Conservation (phyloP, 2,797 vertebrate species). For the Leucoraja ocellata region DNA sequence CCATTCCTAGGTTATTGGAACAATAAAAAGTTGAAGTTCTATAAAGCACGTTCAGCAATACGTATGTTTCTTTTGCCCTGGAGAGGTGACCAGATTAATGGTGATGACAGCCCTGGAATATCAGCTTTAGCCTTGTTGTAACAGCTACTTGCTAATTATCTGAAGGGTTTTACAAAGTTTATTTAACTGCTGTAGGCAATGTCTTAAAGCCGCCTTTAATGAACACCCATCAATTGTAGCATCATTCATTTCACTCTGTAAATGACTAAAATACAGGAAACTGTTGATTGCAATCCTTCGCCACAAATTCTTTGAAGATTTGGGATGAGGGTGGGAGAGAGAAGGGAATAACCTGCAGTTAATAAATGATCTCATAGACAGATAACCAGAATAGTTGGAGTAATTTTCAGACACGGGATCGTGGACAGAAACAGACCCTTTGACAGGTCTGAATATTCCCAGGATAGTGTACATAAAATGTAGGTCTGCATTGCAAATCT, state of each 20-base stretch:
- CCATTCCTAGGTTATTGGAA: background rate
- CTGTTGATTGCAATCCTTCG: background rate
- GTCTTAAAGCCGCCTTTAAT: background rate
- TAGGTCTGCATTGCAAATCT: background rate
- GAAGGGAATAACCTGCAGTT: too few species aligned
- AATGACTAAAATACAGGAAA: background rate
- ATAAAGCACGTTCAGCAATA: background rate
- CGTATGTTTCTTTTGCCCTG: background rate
- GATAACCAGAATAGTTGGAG: background rate
- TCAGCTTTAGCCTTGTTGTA: background rate
- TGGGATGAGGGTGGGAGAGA: background rate
- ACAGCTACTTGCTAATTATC: background rate
- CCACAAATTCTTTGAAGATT: background rate
- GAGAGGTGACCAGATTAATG: background rate
- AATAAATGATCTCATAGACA: background rate
- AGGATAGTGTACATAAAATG: background rate
- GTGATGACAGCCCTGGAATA: background rate
- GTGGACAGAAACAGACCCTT: background rate
- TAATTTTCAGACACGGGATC: background rate
- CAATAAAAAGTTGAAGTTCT: background rate
- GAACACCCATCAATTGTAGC: background rate
- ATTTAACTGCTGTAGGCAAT: background rate
- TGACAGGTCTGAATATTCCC: background rate
- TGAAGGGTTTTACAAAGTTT: background rate
- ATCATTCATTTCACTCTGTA: background rate